A percentile compares a stretch with the other conserved stretches of the same genome.
phyloP scores from a whole-genome alignment of 2,888 invertebrate genomes.

The Caenorhabditis parvicauda region DNA sequence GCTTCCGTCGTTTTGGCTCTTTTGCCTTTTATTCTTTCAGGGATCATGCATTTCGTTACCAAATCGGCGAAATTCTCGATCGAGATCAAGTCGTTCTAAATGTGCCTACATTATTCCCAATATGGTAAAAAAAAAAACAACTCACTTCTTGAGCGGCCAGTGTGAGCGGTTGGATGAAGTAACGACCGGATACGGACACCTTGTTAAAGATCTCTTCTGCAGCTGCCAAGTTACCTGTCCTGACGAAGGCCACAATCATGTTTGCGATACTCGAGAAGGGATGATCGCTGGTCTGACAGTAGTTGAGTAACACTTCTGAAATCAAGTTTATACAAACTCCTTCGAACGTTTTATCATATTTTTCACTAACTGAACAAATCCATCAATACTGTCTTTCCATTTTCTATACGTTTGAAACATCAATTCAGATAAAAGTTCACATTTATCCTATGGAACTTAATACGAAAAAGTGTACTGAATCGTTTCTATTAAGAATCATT shows the following conservation, averaged over 20 bases:
- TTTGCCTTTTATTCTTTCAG: constrained; percentile 13
- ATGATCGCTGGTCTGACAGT: constrained; percentile 21
- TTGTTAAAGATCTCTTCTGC: constrained; percentile 14
- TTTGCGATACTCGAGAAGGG: constrained; percentile 24
- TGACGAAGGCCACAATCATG: constrained; percentile 17
- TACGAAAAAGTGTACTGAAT: no score
- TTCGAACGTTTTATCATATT: background rate
- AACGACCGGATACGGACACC: constrained; percentile 20
- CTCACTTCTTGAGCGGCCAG: constrained; percentile 14
- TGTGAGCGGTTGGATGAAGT: constrained; percentile 13
- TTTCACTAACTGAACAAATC: background rate
- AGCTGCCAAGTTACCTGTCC: constrained; percentile 8
- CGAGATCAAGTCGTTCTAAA: constrained; percentile 19
- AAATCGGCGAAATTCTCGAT: constrained; percentile 18
- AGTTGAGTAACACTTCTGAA: constrained; percentile 8
- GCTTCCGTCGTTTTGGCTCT: background rate
- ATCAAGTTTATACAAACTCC: background rate
- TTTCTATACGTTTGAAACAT: no score
- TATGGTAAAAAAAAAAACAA: no score
- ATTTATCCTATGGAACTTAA: no score
- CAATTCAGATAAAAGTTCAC: no score
- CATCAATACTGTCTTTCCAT: background rate
- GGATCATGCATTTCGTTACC: constrained; percentile 19
- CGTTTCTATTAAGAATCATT: no score
- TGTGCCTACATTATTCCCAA: no score